These are phyloP conservation scores for Phalacrocorax brasilianus DNA, from an alignment of 2,113 vertebrate species.

Conservation along the genomic window DNA sequence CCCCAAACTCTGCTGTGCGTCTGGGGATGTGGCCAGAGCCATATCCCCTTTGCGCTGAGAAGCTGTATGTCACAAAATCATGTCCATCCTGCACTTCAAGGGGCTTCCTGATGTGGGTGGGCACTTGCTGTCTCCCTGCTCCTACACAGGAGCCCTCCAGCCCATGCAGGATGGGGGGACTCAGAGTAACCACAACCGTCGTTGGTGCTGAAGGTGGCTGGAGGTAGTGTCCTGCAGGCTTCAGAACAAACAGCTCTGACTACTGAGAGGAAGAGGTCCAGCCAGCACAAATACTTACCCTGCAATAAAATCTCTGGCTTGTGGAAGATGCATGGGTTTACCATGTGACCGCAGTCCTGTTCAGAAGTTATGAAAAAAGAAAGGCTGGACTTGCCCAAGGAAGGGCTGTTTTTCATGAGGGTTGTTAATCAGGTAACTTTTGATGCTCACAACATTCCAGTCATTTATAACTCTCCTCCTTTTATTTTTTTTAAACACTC, in stretches of 20 bases:
- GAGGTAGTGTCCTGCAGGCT: not conserved
- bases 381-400: not conserved
- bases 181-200: not conserved
- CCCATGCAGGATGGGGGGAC: not conserved
- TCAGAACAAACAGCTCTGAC: not conserved
- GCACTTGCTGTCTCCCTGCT: not conserved
- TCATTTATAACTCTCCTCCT: not conserved
- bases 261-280: not conserved
- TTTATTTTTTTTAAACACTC: not conserved
- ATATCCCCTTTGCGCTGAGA: not conserved
- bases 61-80: not conserved
- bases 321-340: not conserved
- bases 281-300: not conserved
- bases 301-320: not conserved
- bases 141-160: not conserved
- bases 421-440: not conserved
- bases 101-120: not conserved
- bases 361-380: not conserved
- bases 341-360: not conserved
- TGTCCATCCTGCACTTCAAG: not conserved
- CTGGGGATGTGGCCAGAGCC: not conserved
- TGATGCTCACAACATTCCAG: not conserved
- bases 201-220: accelerated
- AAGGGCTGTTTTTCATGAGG: not conserved
- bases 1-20: not conserved